These are phyloP conservation scores for Argyresthia albistria DNA, from an alignment of 2,888 invertebrate species.

Conservation along the genomic window DNA sequence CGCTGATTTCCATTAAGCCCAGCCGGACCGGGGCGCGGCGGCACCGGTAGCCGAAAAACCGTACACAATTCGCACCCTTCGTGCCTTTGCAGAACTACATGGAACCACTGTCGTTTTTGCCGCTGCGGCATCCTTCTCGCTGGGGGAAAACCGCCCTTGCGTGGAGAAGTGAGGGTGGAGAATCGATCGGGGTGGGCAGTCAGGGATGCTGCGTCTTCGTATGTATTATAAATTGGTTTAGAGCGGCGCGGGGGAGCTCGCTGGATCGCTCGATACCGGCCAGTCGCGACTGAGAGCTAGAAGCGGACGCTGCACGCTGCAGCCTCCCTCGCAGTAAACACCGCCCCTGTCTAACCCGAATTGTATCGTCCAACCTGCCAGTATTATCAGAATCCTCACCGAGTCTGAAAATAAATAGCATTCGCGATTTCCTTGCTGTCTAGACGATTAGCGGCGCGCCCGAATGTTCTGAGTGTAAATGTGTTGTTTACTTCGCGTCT, in stretches of 20 bases:
- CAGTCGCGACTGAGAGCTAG: constrained; percentile 47
- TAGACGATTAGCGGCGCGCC: constrained; percentile 5
- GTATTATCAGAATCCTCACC: constrained; percentile 1
- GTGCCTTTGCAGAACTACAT: constrained; percentile 58
- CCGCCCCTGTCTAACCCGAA: no score
- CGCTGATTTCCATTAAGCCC: neutral
- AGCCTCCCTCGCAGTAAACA: neutral
- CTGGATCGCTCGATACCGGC: constrained; percentile 58
- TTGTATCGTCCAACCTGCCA: neutral
- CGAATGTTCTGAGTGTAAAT: constrained; percentile 4
- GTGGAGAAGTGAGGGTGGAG: constrained; percentile 19
- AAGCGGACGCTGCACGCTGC: constrained; percentile 24
- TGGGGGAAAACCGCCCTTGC: constrained; percentile 19
- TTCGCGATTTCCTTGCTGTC: neutral
- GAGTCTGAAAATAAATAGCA: neutral
- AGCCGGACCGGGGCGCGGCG: no score
- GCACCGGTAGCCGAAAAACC: constrained; percentile 16
- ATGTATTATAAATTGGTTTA: constrained; percentile 73
- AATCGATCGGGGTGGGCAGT: constrained; percentile 19
- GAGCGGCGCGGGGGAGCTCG: constrained; percentile 54
- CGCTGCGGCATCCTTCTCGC: constrained; percentile 54
- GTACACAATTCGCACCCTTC: constrained; percentile 64
- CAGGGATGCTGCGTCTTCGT: constrained; percentile 70
- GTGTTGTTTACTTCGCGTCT: constrained; percentile 3
- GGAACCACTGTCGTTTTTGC: constrained; percentile 59